Conservation (phyloP, 1,140 invertebrate species). For the Drosophila quadrilineata region DNA sequence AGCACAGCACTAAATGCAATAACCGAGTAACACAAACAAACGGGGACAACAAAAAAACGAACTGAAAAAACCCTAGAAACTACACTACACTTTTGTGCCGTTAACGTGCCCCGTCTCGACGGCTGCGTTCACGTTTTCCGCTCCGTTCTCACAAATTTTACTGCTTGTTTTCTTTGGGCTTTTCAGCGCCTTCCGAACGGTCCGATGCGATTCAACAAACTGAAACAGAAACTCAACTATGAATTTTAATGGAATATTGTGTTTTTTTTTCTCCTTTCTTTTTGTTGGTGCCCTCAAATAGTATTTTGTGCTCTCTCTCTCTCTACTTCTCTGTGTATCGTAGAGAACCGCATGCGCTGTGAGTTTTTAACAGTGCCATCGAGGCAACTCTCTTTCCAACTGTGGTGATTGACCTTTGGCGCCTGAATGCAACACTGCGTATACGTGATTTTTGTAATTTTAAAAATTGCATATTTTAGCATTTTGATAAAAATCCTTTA, state of each 20-base stretch:
- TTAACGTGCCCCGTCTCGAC: constrained; percentile 40
- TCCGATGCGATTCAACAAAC: constrained; percentile 73
- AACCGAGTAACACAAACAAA: constrained; percentile 2
- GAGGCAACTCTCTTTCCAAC: constrained; percentile 33
- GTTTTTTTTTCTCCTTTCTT: neutral
- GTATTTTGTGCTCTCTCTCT: neutral
- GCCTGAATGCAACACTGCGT: constrained; percentile 59
- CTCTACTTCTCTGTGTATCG: neutral
- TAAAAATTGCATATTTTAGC: neutral
- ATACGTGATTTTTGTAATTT: constrained; percentile 30
- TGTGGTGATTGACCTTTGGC: constrained; percentile 19
- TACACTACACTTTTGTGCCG: constrained; percentile 48
- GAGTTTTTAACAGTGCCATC: neutral
- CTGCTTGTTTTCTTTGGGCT: constrained; percentile 8
- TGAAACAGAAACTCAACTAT: constrained; percentile 54
- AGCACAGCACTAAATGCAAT: neutral
- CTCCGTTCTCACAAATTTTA: constrained; percentile 26
- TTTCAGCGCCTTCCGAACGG: constrained; percentile 58
- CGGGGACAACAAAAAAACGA: constrained; percentile 1
- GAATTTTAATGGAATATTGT: constrained; percentile 47
- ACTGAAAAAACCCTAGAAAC: constrained; percentile 36
- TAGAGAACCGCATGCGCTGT: constrained; percentile 55
- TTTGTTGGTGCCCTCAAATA: too few species aligned
- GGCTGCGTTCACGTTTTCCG: constrained; percentile 33
- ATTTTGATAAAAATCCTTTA: neutral